Conservation (phyloP, 2,888 invertebrate species). For the Morinoia aosen region DNA sequence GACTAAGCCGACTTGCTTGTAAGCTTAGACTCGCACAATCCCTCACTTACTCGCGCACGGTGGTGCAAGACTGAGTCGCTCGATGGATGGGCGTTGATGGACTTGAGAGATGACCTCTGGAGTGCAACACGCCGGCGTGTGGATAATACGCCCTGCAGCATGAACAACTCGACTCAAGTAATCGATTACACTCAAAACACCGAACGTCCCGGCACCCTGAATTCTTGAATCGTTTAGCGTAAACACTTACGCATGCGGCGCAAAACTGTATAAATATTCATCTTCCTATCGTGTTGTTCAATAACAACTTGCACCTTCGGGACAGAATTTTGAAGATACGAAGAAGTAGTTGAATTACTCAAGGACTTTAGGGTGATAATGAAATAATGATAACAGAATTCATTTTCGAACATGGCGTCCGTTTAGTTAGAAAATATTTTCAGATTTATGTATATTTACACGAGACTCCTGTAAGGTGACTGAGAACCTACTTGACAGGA, state of each 20-base stretch:
- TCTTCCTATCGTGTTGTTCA: not conserved
- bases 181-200: slow-evolving; percentile 6
- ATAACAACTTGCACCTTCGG: not conserved
- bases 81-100: slow-evolving; percentile 47
- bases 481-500: not conserved
- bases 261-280: not conserved
- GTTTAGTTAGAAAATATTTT: not conserved
- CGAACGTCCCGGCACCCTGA: not conserved
- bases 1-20: slow-evolving; percentile 38
- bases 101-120: slow-evolving; percentile 33
- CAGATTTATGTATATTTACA: not conserved
- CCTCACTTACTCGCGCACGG: slow-evolving; percentile 10
- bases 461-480: not conserved
- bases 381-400: not conserved
- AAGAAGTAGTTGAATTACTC: not conserved
- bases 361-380: not conserved
- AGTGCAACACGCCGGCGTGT: slow-evolving; percentile 3
- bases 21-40: slow-evolving; percentile 44
- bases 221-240: not conserved
- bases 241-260: not conserved
- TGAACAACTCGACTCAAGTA: not conserved
- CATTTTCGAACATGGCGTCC: not conserved
- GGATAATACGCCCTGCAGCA: slow-evolving; percentile 37
- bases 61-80: slow-evolving; percentile 7
- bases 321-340: not conserved